These are phyloP conservation scores for Pristionchus mayeri DNA, from an alignment of 2,888 invertebrate species.

Conservation along the genomic window DNA sequence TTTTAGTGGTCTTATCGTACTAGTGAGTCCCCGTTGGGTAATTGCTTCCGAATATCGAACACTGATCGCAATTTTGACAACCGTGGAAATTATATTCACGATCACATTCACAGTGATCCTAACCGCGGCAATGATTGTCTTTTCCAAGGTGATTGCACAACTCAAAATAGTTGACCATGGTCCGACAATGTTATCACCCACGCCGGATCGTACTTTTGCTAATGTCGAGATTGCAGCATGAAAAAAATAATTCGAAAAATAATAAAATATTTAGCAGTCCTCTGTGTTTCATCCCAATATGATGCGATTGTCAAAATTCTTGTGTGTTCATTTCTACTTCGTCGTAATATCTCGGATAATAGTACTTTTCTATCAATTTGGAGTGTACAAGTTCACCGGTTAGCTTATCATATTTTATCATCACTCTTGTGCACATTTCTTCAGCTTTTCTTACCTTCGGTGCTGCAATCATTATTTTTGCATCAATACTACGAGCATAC, in stretches of 20 bases:
- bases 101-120: background rate
- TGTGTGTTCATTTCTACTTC: background rate
- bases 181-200: no score
- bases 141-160: background rate
- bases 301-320: background rate
- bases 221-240: no score
- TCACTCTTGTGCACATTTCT: background rate
- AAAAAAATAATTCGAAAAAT: no score
- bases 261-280: no score
- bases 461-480: no score
- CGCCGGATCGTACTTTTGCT: no score
- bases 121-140: background rate
- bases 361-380: background rate
- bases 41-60: background rate
- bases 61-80: background rate
- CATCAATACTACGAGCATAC: no score
- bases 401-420: no score
- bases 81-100: background rate
- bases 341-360: background rate
- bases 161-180: no score
- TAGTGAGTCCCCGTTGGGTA: background rate
- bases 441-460: background rate
- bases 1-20: background rate
- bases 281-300: slow-evolving; percentile 1
- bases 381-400: background rate